phyloP scores from a whole-genome alignment of 2,888 invertebrate species.

The Patella pellucida region DNA sequence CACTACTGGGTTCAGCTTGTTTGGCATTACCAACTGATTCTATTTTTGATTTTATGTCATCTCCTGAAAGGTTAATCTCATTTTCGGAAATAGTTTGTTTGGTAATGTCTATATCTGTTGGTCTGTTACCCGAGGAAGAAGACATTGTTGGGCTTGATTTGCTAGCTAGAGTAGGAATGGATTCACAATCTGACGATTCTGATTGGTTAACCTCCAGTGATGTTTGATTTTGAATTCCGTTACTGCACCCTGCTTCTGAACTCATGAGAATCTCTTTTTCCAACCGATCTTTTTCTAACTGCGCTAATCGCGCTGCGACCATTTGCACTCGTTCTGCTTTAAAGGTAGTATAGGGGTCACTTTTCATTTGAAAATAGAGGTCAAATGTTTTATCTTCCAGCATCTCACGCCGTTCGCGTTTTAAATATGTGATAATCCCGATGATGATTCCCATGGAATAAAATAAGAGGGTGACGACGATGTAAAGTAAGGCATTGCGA shows the following conservation, averaged over 20 bases:
- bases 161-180: neutral
- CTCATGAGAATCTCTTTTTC: conserved; percentile 13
- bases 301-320: conserved; percentile 26
- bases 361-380: conserved; percentile 56
- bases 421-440: conserved; percentile 59
- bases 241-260: conserved; percentile 4
- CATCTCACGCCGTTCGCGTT: conserved; percentile 59
- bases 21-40: neutral
- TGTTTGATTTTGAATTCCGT: conserved; percentile 9
- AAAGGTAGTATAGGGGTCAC: conserved; percentile 42
- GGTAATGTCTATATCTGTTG: neutral
- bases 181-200: conserved; percentile 5
- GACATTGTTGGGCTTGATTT: conserved; percentile 12
- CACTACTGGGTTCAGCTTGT: neutral
- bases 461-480: conserved; percentile 60
- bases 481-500: conserved; percentile 63
- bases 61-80: neutral
- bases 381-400: conserved; percentile 67
- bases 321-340: conserved; percentile 38
- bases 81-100: neutral
- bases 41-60: neutral
- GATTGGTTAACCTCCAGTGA: neutral
- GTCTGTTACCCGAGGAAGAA: conserved; percentile 6
- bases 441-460: conserved; percentile 61
- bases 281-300: neutral